Evolutionary conservation across 2,888 invertebrate species (phyloP).

Genomic region (Entomobrya multifasciata): DNA sequence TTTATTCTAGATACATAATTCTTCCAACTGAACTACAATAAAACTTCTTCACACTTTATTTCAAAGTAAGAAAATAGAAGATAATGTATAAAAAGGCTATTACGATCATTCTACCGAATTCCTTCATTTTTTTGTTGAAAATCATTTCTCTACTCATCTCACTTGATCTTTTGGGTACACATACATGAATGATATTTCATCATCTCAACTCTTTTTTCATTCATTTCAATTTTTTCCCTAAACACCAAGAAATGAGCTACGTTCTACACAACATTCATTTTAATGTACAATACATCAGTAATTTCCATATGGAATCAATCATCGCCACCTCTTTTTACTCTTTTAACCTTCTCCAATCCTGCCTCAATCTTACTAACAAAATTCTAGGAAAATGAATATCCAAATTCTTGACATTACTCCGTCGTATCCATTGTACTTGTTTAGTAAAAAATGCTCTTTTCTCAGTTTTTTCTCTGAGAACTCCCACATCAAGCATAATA

Average conservation of each 20-base stretch:
- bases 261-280: too few species aligned
- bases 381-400: slow-evolving; percentile 46
- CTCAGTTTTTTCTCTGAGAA: not conserved
- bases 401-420: slow-evolving; percentile 32
- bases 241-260: too few species aligned
- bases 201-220: not conserved
- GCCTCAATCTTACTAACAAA: too few species aligned
- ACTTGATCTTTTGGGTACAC: too few species aligned
- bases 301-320: slow-evolving; percentile 68
- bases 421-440: not conserved
- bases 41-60: slow-evolving; percentile 41
- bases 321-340: slow-evolving; percentile 37
- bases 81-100: slow-evolving; percentile 3
- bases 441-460: not conserved
- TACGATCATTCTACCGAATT: not conserved
- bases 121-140: not conserved
- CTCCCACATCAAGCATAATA: not conserved
- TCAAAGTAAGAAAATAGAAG: not conserved
- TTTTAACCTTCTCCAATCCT: slow-evolving; percentile 13
- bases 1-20: too few species aligned
- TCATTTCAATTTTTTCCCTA: slow-evolving; percentile 1
- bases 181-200: too few species aligned
- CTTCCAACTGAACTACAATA: slow-evolving; percentile 43
- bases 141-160: too few species aligned
- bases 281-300: not conserved